Evolutionary conservation across 2,888 invertebrate species (phyloP).

Genomic region (Encarsia formosa): DNA sequence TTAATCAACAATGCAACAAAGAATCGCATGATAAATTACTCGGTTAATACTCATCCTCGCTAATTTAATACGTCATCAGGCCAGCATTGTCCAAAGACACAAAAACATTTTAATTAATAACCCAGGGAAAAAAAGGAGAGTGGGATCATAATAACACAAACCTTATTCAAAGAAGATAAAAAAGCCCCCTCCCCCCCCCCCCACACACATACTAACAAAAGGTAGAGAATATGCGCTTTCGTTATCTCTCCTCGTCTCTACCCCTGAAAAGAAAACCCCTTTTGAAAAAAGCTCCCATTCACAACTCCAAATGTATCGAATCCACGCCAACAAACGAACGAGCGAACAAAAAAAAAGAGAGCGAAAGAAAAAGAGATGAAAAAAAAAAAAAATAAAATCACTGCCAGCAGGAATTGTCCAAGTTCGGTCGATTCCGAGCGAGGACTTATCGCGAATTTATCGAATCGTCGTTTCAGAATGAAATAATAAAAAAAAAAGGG

Average conservation of each 20-base stretch:
- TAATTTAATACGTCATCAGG: slow-evolving; percentile 19
- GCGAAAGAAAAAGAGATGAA: background rate
- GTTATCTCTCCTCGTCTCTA: slow-evolving; percentile 9
- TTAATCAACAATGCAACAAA: slow-evolving; percentile 2
- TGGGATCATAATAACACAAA: slow-evolving; percentile 15
- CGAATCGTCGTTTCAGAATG: slow-evolving; percentile 17
- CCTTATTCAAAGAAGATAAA: slow-evolving; percentile 16
- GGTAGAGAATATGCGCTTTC: slow-evolving; percentile 13
- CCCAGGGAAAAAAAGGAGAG: too few relatives aligned
- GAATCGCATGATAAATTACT: slow-evolving; percentile 12
- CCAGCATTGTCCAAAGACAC: slow-evolving; percentile 11
- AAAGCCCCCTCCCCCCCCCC: background rate
- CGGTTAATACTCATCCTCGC: slow-evolving; percentile 6
- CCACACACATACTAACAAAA: background rate
- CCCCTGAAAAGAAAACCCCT: slow-evolving; percentile 21
- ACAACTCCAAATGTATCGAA: slow-evolving; percentile 23
- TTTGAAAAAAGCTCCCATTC: slow-evolving; percentile 22
- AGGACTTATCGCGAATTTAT: slow-evolving; percentile 25
- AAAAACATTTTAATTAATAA: slow-evolving; percentile 25
- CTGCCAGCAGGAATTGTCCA: slow-evolving; percentile 18
- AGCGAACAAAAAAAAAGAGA: slow-evolving; percentile 16
- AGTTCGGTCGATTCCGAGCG: slow-evolving; percentile 24
- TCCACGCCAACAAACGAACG: slow-evolving; percentile 11
- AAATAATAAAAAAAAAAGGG: slow-evolving; percentile 6
- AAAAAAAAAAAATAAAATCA: too few relatives aligned